These are phyloP conservation scores for Melanophora roralis DNA, from an alignment of 2,888 invertebrate species.

Conservation along the genomic window DNA sequence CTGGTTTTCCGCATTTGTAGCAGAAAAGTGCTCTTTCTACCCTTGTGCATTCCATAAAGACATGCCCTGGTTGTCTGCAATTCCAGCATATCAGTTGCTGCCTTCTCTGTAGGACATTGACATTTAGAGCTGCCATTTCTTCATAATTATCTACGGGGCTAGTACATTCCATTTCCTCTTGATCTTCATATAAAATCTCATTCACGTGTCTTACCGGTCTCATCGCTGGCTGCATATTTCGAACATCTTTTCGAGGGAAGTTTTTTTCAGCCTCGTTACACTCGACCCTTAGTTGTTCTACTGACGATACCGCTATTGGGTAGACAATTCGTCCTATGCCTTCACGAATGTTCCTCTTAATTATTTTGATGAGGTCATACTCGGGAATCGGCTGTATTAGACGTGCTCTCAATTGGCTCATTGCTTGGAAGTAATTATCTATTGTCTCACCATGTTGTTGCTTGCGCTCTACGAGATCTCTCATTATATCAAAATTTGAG, in stretches of 20 bases:
- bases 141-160: too few relatives aligned
- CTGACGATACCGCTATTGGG: neutral
- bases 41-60: too few relatives aligned
- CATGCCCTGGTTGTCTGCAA: neutral
- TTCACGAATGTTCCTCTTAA: conserved; percentile 29
- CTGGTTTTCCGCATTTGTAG: neutral
- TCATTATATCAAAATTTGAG: conserved; percentile 16
- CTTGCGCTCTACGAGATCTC: conserved; percentile 4
- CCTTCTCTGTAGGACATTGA: neutral
- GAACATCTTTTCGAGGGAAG: neutral
- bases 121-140: too few relatives aligned
- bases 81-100: conserved; percentile 6
- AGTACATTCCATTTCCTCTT: neutral
- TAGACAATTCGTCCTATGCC: conserved; percentile 2
- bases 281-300: conserved; percentile 30
- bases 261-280: conserved; percentile 17
- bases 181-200: neutral
- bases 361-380: conserved; percentile 24
- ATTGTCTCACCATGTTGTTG: conserved; percentile 9
- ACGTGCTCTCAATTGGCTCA: conserved; percentile 12
- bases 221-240: neutral
- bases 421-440: conserved; percentile 26
- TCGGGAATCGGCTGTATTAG: neutral
- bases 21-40: too few relatives aligned
- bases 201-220: neutral